Evolutionary conservation across 92 coral and sea anemone species (phyloP).

Genomic region (Zoanthus sociatus): DNA sequence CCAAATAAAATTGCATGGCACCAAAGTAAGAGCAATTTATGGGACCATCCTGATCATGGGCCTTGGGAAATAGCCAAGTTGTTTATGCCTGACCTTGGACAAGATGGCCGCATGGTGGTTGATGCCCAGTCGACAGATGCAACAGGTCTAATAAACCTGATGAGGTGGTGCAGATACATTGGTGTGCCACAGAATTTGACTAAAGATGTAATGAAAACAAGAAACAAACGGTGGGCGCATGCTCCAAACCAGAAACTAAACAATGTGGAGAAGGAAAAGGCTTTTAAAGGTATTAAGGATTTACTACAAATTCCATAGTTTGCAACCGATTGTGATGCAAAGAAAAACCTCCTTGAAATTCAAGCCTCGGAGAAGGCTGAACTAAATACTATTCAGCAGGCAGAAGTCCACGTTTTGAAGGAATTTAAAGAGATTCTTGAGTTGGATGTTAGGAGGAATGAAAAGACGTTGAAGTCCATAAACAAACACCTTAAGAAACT

Average conservation of each 20-base stretch:
- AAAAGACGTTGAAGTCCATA: no score
- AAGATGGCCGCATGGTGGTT: no score
- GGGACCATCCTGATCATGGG: no score
- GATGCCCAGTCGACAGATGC: no score
- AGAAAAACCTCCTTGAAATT: not conserved
- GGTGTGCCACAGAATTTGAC: constrained; percentile 33
- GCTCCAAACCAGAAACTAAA: not conserved
- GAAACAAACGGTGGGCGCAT: constrained; percentile 52
- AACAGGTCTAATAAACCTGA: no score
- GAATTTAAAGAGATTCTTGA: no score
- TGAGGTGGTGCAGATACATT: not conserved
- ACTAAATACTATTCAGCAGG: not conserved
- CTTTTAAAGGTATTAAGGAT: constrained; percentile 23
- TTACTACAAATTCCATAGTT: not conserved
- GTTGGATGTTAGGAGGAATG: not conserved
- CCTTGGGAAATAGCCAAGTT: no score
- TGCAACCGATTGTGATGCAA: not conserved
- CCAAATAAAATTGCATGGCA: constrained; percentile 41
- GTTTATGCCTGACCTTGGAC: no score
- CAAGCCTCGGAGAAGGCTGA: constrained; percentile 13
- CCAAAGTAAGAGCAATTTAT: constrained; percentile 20
- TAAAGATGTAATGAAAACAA: constrained; percentile 30
- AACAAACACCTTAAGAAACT: constrained; percentile 13
- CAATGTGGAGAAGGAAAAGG: constrained; percentile 35
- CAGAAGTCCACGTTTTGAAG: not conserved